Percentiles rank a stretch among this genome's conserved stretches.
Conservation (phyloP, 1,140 invertebrate species). For the Calycopis cecrops region DNA sequence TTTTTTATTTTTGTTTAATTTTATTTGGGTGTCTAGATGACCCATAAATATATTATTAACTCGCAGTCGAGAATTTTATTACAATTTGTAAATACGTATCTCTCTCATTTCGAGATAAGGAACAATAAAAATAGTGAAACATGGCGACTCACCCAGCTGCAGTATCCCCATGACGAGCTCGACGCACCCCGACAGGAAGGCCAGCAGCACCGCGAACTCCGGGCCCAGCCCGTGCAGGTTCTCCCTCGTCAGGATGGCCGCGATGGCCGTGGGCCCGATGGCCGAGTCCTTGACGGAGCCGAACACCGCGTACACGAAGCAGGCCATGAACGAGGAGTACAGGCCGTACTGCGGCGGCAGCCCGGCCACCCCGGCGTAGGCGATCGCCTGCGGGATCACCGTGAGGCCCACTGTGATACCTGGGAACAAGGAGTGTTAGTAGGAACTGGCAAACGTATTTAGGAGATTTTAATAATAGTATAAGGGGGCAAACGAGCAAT, state of each 20-base stretch:
- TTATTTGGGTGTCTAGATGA: no score
- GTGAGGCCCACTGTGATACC: slow-evolving; percentile 86
- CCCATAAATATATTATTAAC: no score
- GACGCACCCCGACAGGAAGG: slow-evolving; percentile 86
- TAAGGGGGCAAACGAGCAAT: no score
- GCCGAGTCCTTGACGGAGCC: slow-evolving; percentile 93
- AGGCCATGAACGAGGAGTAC: slow-evolving; percentile 93
- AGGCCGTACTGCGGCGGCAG: slow-evolving; percentile 88
- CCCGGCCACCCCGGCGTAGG: slow-evolving; percentile 88
- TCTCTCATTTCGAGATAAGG: no score
- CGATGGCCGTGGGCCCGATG: slow-evolving; percentile 88
- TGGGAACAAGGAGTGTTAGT: no score
- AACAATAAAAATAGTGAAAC: no score
- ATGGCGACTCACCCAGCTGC: slow-evolving; percentile 88
- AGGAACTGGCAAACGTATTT: no score
- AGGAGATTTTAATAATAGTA: no score
- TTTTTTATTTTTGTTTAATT: no score
- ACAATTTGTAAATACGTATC: no score
- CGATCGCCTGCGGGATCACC: slow-evolving; percentile 88
- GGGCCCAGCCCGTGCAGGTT: slow-evolving; percentile 80
- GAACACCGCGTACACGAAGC: slow-evolving; percentile 90
- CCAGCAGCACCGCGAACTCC: slow-evolving; percentile 86
- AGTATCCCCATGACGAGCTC: slow-evolving; percentile 89
- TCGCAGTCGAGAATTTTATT: no score
- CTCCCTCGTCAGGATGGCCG: slow-evolving; percentile 84